phyloP scores from a whole-genome alignment of 2,888 invertebrate species.

The Noctua fimbriata region DNA sequence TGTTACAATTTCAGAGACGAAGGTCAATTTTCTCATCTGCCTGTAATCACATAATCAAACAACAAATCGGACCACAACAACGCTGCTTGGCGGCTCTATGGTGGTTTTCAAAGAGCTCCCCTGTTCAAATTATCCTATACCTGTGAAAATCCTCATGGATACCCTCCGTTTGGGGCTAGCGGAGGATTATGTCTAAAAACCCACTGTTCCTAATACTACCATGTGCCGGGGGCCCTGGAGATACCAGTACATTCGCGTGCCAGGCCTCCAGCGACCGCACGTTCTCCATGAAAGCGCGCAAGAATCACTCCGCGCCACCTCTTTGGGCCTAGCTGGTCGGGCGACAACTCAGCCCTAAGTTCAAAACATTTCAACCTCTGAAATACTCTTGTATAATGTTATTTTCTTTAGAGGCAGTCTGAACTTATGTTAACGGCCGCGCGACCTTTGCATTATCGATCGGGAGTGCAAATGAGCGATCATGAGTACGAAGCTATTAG shows the following conservation, averaged over 20 bases:
- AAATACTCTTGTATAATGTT: constrained; percentile 3
- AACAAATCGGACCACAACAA: not conserved
- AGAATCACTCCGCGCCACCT: not conserved
- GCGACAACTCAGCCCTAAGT: not conserved
- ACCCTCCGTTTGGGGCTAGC: not conserved
- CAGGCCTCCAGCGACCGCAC: not conserved
- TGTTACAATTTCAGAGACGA: not conserved
- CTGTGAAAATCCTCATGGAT: not conserved
- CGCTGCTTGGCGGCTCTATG: not conserved
- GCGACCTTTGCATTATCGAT: constrained; percentile 34
- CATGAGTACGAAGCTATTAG: constrained; percentile 2
- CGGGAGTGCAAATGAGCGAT: constrained; percentile 17
- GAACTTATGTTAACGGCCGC: constrained; percentile 13
- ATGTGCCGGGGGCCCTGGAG: not conserved
- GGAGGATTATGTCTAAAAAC: not conserved
- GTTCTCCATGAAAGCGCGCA: not conserved
- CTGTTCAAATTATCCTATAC: not conserved
- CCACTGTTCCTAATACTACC: not conserved
- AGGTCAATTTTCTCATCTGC: not conserved
- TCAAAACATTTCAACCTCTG: not conserved
- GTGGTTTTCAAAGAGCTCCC: not conserved
- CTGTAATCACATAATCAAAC: not conserved
- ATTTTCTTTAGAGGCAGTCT: not conserved
- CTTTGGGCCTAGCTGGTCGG: not conserved
- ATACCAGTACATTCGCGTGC: not conserved